Base-by-base conservation (phyloP, 2,888 invertebrate species). In the Neoitamus cyanurus region DNA sequence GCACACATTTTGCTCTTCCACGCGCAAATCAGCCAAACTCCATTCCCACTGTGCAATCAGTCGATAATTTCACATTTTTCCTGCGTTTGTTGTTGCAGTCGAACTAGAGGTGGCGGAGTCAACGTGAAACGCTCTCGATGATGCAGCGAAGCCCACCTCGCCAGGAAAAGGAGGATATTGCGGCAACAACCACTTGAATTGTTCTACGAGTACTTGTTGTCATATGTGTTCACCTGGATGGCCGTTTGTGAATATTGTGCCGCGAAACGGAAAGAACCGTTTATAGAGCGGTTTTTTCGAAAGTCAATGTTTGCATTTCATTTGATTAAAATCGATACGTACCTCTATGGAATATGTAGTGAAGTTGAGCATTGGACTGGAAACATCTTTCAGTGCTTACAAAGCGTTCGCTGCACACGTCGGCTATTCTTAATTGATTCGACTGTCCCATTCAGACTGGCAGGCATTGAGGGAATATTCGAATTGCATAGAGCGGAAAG, bases 261-360 rank as follows among this genome's bases (percentile, higher is more conserved):
- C 77, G n/a, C 13, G 42, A 77, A 28, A 46, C 6, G 77, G 42
- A 77, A 77, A 77, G 37, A 73, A 36, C 25, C 20, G 80, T 68
- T 28, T 28, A n/a, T 36, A 5, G 25, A 42, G 25, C n/a, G 42
- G 5, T 25, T 69, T 37, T 69, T 58, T 82, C 69, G 20, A 82
- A 82, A 25, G 25, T 15, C 69, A 85, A 85, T 85, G 80, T 85
- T 85, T 85, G 73, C 82, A 73, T 84, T 84, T 73, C 73, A 83
- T 84, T 85, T 84, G 70, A 80, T 80, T 80, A 80, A 85, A 85
- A 85, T 85, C 85, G 80, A 85, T 85, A 85, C 58, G 36, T 80
- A n/a, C n/a, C n/a, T n/a, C n/a, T n/a, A n/a, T n/a, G n/a, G n/a
- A n/a, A n/a, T n/a, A n/a, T n/a, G 78, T 68, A 85, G 78, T 84